phyloP scores from a whole-genome alignment of 2,888 invertebrate genomes.

The Silvanus unidentatus region DNA sequence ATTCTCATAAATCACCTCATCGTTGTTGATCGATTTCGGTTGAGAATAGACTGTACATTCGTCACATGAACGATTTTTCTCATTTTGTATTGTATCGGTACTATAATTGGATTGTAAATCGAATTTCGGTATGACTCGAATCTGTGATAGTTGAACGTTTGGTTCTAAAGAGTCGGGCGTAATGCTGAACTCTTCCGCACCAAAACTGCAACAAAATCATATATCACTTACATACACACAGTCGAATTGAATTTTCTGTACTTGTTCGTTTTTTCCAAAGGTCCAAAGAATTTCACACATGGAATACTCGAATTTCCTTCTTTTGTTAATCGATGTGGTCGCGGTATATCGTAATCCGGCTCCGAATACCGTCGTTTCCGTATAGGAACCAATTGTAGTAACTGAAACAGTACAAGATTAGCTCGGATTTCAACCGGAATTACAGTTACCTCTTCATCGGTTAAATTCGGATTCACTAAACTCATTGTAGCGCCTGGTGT shows the following conservation, averaged over 20 bases:
- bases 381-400: slow-evolving; percentile 35
- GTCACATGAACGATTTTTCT: not conserved
- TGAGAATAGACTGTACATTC: slow-evolving; percentile 16
- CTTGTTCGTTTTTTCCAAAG: slow-evolving; percentile 12
- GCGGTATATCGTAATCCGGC: slow-evolving; percentile 49
- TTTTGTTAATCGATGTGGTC: slow-evolving; percentile 38
- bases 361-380: slow-evolving; percentile 39
- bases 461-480: slow-evolving; percentile 32
- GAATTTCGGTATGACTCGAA: not conserved
- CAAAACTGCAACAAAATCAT: not conserved
- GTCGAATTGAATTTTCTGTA: not conserved
- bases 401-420: slow-evolving; percentile 29
- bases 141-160: slow-evolving; percentile 9
- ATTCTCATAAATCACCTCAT: not conserved
- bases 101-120: not conserved
- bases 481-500: slow-evolving; percentile 41
- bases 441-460: slow-evolving; percentile 39
- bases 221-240: not conserved
- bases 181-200: slow-evolving; percentile 29
- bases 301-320: too few species aligned
- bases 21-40: slow-evolving; percentile 10
- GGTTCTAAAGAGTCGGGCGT: slow-evolving; percentile 43
- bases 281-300: slow-evolving; percentile 41
- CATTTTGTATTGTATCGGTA: not conserved
- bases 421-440: too few species aligned